Percentiles rank a stretch among this genome's conserved stretches.
Conservation (phyloP, 2,888 invertebrate genomes). For the Limnephilus marmoratus region DNA sequence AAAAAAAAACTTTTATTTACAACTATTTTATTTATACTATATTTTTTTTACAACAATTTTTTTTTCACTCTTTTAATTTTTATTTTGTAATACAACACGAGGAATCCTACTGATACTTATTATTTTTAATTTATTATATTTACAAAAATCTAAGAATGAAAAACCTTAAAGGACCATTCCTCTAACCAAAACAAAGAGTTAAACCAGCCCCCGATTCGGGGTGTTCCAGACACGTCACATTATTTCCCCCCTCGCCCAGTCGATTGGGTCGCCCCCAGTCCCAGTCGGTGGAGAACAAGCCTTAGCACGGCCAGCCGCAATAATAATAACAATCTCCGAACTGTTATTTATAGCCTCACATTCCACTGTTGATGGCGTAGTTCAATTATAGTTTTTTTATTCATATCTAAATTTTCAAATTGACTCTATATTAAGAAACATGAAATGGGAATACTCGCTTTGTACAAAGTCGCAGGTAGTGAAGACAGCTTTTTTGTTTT, state of each 20-base stretch:
- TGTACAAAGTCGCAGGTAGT: constrained; percentile 7
- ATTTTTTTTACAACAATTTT: too few relatives aligned
- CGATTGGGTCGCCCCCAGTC: constrained; percentile 30
- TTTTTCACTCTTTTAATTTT: too few relatives aligned
- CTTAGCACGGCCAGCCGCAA: not conserved
- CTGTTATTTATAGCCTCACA: constrained; percentile 63
- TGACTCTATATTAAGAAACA: constrained; percentile 10
- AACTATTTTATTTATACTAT: too few relatives aligned
- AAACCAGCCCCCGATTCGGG: constrained; percentile 16
- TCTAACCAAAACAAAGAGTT: constrained; percentile 9
- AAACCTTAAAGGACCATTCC: not conserved
- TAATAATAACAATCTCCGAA: constrained; percentile 55
- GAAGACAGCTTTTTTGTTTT: not conserved
- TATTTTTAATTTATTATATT: not conserved
- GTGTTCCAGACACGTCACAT: constrained; percentile 36
- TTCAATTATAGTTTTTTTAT: constrained; percentile 38
- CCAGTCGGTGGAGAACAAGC: not conserved
- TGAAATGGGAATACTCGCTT: constrained; percentile 21
- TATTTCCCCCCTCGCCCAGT: not conserved
- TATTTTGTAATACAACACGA: too few relatives aligned
- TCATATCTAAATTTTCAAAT: constrained; percentile 23
- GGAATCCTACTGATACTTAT: too few relatives aligned
- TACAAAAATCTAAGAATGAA: not conserved
- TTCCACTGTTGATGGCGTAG: constrained; percentile 51
- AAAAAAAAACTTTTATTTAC: too few relatives aligned